A percentile compares a stretch with the other conserved stretches of the same genome.
These are phyloP conservation scores for Amphiduros pacificus DNA, from an alignment of 2,888 invertebrate genomes.

Conservation along the genomic window DNA sequence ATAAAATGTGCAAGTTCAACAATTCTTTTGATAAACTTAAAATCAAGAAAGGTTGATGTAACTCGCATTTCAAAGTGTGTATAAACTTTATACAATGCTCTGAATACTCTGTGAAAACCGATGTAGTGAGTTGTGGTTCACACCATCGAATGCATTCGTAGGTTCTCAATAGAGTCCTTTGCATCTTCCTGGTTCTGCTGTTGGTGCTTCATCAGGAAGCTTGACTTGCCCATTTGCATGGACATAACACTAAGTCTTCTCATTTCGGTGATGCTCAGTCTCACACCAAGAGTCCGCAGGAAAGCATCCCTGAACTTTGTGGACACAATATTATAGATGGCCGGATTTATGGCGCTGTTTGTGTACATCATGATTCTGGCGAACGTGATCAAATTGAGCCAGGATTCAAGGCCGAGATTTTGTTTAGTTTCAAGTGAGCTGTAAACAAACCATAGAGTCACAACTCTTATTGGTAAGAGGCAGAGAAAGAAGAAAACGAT, in stretches of 20 bases:
- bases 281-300: constrained; percentile 2
- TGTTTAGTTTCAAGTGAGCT: constrained; percentile 71
- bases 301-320: constrained; percentile 74
- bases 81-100: too few relatives aligned
- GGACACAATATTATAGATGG: constrained; percentile 88
- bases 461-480: constrained; percentile 83
- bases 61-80: too few relatives aligned
- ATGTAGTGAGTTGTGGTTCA: too few relatives aligned
- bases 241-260: neutral
- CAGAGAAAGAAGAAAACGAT: constrained; percentile 84
- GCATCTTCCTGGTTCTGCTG: neutral
- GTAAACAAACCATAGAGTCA: constrained; percentile 84
- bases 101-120: too few relatives aligned
- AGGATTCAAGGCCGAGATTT: constrained; percentile 76
- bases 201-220: constrained; percentile 4
- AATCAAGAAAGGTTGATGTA: too few relatives aligned
- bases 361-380: constrained; percentile 79
- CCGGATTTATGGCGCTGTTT: constrained; percentile 89
- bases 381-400: constrained; percentile 81
- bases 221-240: neutral
- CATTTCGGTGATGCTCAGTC: neutral
- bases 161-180: too few relatives aligned
- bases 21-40: too few relatives aligned
- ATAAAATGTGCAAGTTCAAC: too few relatives aligned
- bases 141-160: too few relatives aligned